A percentile compares a stretch with the other conserved stretches of the same genome.
phyloP scores from a whole-genome alignment of 2,888 invertebrate genomes.

The Ptycholaimellus sp. region DNA sequence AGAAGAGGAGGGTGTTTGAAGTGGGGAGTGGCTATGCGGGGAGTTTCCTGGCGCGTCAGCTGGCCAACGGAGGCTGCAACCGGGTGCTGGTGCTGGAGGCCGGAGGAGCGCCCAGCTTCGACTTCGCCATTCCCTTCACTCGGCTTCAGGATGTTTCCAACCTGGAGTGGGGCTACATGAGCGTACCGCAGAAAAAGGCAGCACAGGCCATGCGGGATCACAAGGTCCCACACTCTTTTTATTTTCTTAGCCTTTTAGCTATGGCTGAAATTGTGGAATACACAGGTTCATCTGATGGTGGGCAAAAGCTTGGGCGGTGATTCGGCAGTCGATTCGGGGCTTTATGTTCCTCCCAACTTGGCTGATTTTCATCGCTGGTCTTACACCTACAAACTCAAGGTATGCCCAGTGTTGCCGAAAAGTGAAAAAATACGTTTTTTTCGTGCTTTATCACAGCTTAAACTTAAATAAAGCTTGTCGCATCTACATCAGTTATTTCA shows the following conservation, averaged over 20 bases:
- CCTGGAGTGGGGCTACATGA: constrained; percentile 1
- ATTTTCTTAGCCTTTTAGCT: too few species aligned
- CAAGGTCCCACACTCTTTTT: neutral
- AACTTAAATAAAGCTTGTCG: too few species aligned
- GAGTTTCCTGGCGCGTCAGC: constrained; percentile 6
- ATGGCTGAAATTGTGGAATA: too few species aligned
- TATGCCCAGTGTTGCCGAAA: too few species aligned
- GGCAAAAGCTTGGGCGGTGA: constrained; percentile 7
- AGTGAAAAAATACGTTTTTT: too few species aligned
- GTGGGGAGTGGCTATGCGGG: constrained; percentile 9
- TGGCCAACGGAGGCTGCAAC: constrained; percentile 4
- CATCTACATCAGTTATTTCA: too few species aligned
- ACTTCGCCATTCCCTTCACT: constrained; percentile 7
- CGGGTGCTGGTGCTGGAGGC: constrained; percentile 7
- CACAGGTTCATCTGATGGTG: constrained; percentile 5
- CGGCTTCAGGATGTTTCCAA: neutral
- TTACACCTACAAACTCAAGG: constrained; percentile 2
- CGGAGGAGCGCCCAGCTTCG: constrained; percentile 6
- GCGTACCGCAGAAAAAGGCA: constrained; percentile 6
- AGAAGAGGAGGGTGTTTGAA: neutral
- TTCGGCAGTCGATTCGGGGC: constrained; percentile 3
- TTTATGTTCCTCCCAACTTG: constrained; percentile 7
- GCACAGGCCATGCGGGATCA: constrained; percentile 6
- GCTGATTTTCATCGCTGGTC: constrained; percentile 9
- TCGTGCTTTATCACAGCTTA: too few species aligned